Percentiles rank a stretch among this genome's conserved stretches.
phyloP scores from a whole-genome alignment of 2,113 vertebrate species.

The Paralichthys olivaceus region DNA sequence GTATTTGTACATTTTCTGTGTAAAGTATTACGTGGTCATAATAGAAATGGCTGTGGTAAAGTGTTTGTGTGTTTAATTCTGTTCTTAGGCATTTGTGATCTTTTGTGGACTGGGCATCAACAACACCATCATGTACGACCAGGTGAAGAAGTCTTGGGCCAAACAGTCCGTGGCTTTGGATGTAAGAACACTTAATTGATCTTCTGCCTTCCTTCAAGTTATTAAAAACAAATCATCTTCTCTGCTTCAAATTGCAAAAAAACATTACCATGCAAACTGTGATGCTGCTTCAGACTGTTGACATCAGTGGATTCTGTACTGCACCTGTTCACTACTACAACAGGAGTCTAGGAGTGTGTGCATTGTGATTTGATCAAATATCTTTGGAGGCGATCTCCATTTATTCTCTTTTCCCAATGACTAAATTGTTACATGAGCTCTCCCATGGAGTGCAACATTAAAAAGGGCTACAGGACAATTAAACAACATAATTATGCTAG shows the following conservation, averaged over 20 bases:
- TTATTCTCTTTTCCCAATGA: neutral
- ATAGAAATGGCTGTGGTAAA: neutral
- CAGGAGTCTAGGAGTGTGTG: too few relatives aligned
- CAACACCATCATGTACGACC: conserved; percentile 99
- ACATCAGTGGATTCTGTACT: neutral
- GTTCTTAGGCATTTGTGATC: conserved; percentile 95
- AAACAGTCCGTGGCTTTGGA: conserved; percentile 99
- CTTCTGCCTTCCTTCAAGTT: neutral
- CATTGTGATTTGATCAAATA: neutral
- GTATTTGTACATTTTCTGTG: neutral
- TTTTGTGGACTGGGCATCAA: conserved; percentile 99
- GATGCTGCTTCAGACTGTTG: neutral
- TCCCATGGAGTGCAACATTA: too few relatives aligned
- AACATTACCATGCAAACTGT: neutral
- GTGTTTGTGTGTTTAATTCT: conserved; percentile 27
- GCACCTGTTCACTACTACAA: neutral
- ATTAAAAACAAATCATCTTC: neutral
- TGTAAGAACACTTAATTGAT: conserved; percentile 80
- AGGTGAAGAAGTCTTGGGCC: conserved; percentile 99
- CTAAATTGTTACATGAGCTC: too few relatives aligned
- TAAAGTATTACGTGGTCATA: conserved; percentile 79
- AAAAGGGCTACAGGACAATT: too few relatives aligned
- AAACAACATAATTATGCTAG: too few relatives aligned
- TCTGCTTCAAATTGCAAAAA: neutral
- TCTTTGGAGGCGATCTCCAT: neutral